These are phyloP conservation scores for Karalla daura DNA, from an alignment of 2,797 vertebrate genomes.

Conservation along the genomic window DNA sequence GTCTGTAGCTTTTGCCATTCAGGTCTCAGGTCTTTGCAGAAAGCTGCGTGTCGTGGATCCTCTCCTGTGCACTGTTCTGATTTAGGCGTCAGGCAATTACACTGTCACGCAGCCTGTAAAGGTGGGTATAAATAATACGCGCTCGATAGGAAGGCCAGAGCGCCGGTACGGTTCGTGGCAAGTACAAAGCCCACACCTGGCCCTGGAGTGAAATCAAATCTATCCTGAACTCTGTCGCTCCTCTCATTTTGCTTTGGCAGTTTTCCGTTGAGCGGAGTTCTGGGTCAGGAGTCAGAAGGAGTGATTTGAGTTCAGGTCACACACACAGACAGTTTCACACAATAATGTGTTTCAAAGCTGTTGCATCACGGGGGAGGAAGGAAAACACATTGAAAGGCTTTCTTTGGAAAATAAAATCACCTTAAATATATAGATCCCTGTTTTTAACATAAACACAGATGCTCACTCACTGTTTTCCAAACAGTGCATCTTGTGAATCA, in stretches of 20 bases:
- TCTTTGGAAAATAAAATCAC: too few species aligned
- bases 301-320: constrained; percentile 75
- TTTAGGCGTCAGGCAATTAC: constrained; percentile 39
- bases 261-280: constrained; percentile 67
- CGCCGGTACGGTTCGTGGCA: constrained; percentile 69
- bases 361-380: constrained; percentile 50
- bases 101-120: constrained; percentile 44
- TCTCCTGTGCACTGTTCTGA: constrained; percentile 42
- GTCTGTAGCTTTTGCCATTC: constrained; percentile 21
- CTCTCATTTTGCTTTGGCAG: constrained; percentile 69
- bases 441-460: constrained; percentile 4
- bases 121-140: constrained; percentile 74
- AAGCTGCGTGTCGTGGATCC: constrained; percentile 8
- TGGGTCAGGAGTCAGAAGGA: constrained; percentile 75
- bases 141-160: constrained; percentile 56
- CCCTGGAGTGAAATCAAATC: constrained; percentile 83
- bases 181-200: constrained; percentile 85
- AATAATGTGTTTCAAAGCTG: constrained; percentile 82
- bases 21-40: constrained; percentile 34
- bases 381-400: constrained; percentile 29
- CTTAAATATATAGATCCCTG: background rate
- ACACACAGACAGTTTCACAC: constrained; percentile 74
- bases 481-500: constrained; percentile 19
- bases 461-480: background rate
- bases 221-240: constrained; percentile 80